Base-by-base conservation (phyloP, 2,888 invertebrate genomes). In the Scotopteryx bipunctaria region DNA sequence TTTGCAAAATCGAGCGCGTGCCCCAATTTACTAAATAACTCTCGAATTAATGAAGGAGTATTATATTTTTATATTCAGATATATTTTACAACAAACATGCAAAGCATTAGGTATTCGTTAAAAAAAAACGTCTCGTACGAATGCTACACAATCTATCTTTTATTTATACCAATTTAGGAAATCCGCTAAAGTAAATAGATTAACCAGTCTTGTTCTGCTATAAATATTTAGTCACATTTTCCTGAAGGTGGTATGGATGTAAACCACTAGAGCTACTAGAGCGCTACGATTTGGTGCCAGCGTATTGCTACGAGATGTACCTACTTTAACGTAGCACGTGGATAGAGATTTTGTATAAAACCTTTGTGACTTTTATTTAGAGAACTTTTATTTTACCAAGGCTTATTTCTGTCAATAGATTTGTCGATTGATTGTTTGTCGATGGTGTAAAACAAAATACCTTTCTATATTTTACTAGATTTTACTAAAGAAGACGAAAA, bases 261-360 rank as follows among this genome's bases (percentile, higher is more conserved):
- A n/a, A n/a, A 46, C 29, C 17, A 25, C 27, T 21, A 29, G 23
- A 2, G 51, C 51, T 37, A 44, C 21, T 29, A 40, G 23, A 46
- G 21, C 41, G 15, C 36, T 52, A 35, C 32, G 46, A 29, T 36
- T 41, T 16, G 9, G 25, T 40, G 51, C 45, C 45, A 46, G 42
- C 46, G 13, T 13, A 17, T 47, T 53, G 46, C 52, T 37, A 33
- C 52, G 21, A 40, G 13, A 36, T 40, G 32, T 33, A 31, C 23
- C 41, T 31, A 41, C 29, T 40, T 40, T 23, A 35, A 31, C 41
- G 11, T 29, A 11, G 17, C 25, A 25, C 31, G 15, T 15, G 17
- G n/a, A 25, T 31, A 32, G 15, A 17, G 13, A 41, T 27, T 27
- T 16, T 25, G n/a, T 31, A 37, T 43, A 31, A 31, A 45, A 29